These are phyloP conservation scores for Heliconius sara DNA, from an alignment of 2,888 invertebrate species.

Conservation along the genomic window DNA sequence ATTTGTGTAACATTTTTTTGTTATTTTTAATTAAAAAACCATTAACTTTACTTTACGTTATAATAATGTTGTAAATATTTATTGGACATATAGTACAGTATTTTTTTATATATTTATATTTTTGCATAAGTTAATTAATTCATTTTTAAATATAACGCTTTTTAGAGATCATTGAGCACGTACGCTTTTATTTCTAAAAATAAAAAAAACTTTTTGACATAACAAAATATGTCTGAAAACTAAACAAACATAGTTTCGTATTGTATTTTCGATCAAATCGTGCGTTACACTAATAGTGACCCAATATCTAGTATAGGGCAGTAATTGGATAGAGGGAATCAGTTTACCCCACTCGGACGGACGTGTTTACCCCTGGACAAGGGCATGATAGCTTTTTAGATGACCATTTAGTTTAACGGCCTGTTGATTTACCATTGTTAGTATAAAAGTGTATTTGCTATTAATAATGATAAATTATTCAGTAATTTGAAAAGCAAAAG, in stretches of 20 bases:
- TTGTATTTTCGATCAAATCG: constrained; percentile 32
- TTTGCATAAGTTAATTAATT: background rate
- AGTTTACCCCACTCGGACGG: constrained; percentile 79
- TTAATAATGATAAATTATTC: background rate
- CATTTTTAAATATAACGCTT: background rate
- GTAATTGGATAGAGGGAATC: constrained; percentile 82
- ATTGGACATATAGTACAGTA: background rate
- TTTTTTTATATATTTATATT: background rate
- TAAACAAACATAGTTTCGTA: background rate
- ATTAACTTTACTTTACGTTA: background rate
- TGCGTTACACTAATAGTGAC: constrained; percentile 55
- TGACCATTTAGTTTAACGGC: constrained; percentile 46
- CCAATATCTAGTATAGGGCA: constrained; percentile 59
- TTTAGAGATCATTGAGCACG: background rate
- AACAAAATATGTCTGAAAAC: background rate
- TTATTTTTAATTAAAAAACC: too few species aligned
- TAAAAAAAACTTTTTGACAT: background rate
- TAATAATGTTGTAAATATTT: background rate
- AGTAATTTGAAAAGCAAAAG: background rate
- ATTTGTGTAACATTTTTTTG: too few species aligned
- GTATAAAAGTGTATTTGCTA: background rate
- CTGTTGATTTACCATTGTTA: constrained; percentile 41
- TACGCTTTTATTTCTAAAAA: background rate
- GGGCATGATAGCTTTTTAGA: constrained; percentile 64
- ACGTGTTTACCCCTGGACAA: constrained; percentile 77